These are phyloP conservation scores for Trichonephila clavipes DNA, from an alignment of 1,140 invertebrate species.

Conservation along the genomic window DNA sequence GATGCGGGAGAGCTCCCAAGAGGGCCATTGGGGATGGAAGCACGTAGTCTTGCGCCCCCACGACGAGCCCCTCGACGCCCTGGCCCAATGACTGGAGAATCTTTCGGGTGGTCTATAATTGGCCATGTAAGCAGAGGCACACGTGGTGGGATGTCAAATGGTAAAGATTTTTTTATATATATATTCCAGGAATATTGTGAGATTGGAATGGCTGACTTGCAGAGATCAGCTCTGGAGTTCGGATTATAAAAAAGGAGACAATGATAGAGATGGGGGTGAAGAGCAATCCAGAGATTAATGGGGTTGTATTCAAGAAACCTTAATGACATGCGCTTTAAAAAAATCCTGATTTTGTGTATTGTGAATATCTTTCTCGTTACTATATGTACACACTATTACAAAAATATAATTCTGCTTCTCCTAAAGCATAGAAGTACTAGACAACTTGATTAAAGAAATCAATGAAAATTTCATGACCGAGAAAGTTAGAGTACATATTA, in stretches of 20 bases:
- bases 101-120: constrained; percentile 59
- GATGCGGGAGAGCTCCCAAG: constrained; percentile 38
- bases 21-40: constrained; percentile 34
- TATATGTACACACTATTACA: too few relatives aligned
- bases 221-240: too few relatives aligned
- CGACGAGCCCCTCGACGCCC: constrained; percentile 53
- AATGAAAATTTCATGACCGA: too few relatives aligned
- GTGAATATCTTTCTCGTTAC: too few relatives aligned
- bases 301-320: too few relatives aligned
- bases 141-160: constrained; percentile 49
- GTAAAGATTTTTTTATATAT: background rate
- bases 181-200: background rate
- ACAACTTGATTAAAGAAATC: too few relatives aligned
- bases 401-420: too few relatives aligned
- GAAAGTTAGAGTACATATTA: too few relatives aligned
- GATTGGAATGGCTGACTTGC: background rate
- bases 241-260: too few relatives aligned
- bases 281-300: background rate
- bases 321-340: too few relatives aligned
- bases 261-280: background rate
- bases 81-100: constrained; percentile 25
- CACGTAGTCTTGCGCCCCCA: constrained; percentile 60
- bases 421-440: too few relatives aligned
- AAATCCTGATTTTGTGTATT: too few relatives aligned
- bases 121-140: constrained; percentile 58